Conservation (phyloP, 2,888 invertebrate genomes). For the Patella ulyssiponensis region DNA sequence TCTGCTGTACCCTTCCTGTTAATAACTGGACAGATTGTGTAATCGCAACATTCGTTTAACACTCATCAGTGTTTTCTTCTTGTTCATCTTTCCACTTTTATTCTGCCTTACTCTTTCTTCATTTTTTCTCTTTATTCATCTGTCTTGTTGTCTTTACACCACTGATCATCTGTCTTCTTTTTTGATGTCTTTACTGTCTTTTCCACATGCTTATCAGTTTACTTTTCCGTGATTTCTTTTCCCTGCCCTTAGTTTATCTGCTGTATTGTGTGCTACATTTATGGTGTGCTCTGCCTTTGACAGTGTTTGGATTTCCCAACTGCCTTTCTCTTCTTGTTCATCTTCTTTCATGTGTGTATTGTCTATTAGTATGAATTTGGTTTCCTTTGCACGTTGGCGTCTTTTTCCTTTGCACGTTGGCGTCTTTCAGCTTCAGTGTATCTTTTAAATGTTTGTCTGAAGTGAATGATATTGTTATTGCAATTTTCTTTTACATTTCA, state of each 20-base stretch:
- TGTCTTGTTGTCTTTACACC: not conserved
- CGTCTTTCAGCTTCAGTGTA: not conserved
- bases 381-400: conserved; percentile 15
- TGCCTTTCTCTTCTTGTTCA: conserved; percentile 16
- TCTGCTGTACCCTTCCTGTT: too few species aligned
- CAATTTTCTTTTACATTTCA: too few species aligned
- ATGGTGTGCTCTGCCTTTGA: not conserved
- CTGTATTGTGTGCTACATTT: not conserved
- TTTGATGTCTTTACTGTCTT: conserved; percentile 3
- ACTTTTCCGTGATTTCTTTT: not conserved
- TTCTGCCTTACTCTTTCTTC: not conserved
- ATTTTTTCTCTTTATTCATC: conserved; percentile 8
- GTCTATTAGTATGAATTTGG: not conserved
- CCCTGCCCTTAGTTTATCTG: too few species aligned
- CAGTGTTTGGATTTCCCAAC: not conserved
- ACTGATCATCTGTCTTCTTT: not conserved
- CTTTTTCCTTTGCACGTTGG: conserved; percentile 14
- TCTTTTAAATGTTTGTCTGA: not conserved
- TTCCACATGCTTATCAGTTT: conserved; percentile 12
- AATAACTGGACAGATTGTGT: not conserved
- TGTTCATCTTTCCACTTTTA: not conserved
- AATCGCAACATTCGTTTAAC: conserved; percentile 15
- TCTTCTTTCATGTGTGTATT: conserved; percentile 12
- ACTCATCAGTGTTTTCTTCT: not conserved
- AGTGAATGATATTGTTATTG: too few species aligned